phyloP scores from a whole-genome alignment of 2,888 invertebrate genomes.

The Ypsolopha scabrella region DNA sequence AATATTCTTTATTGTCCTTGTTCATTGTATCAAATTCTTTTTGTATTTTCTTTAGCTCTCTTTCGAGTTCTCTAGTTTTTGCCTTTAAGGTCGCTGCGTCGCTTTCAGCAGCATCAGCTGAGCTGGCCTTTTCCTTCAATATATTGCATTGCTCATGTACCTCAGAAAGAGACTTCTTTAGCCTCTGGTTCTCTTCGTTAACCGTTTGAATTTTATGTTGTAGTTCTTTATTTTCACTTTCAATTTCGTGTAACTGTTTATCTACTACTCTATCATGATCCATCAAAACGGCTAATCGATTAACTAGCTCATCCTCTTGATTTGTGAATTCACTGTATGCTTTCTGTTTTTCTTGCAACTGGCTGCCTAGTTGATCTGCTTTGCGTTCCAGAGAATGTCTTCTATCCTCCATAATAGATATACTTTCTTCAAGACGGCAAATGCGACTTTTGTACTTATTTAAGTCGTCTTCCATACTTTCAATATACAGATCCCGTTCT shows the following conservation, averaged over 20 bases:
- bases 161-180: slow-evolving; percentile 51
- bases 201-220: slow-evolving; percentile 65
- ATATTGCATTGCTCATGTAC: slow-evolving; percentile 46
- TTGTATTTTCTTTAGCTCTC: slow-evolving; percentile 38
- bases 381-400: slow-evolving; percentile 71
- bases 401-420: slow-evolving; percentile 71
- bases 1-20: slow-evolving; percentile 48
- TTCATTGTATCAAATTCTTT: slow-evolving; percentile 46
- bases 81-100: slow-evolving; percentile 37
- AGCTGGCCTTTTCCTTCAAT: slow-evolving; percentile 41
- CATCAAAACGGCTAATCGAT: slow-evolving; percentile 71
- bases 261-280: slow-evolving; percentile 74
- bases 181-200: slow-evolving; percentile 60
- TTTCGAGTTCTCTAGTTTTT: slow-evolving; percentile 54
- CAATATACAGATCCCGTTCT: slow-evolving; percentile 80
- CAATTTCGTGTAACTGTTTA: slow-evolving; percentile 71
- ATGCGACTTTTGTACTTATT: slow-evolving; percentile 74
- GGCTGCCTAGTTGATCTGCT: slow-evolving; percentile 71
- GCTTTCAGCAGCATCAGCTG: slow-evolving; percentile 33
- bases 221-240: slow-evolving; percentile 67
- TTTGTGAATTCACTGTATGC: slow-evolving; percentile 70
- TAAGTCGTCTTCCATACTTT: slow-evolving; percentile 77
- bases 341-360: slow-evolving; percentile 71
- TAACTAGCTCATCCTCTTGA: slow-evolving; percentile 73
- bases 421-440: slow-evolving; percentile 74